Conservation (phyloP, 1,140 invertebrate genomes). For the Prorops nasuta region DNA sequence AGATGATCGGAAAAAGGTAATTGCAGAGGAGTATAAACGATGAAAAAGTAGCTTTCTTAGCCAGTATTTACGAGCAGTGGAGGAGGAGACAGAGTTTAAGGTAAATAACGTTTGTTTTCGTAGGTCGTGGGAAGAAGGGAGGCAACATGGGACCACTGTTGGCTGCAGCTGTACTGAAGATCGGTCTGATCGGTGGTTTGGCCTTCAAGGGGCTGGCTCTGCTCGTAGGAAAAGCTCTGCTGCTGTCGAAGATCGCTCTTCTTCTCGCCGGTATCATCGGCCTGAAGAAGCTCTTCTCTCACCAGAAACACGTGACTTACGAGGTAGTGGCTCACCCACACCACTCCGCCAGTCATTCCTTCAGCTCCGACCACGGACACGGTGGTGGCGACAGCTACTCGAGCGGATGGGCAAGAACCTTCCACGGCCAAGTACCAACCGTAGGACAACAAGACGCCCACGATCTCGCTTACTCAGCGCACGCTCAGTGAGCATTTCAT, state of each 20-base stretch:
- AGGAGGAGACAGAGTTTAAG: too few relatives aligned
- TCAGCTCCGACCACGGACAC: conserved; percentile 49
- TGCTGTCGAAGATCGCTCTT: conserved; percentile 79
- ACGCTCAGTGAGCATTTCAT: conserved; percentile 40
- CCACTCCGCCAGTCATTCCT: conserved; percentile 56
- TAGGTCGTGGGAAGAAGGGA: conserved; percentile 68
- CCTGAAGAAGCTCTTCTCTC: conserved; percentile 76
- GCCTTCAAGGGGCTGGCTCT: conserved; percentile 79
- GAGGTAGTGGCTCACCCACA: conserved; percentile 71
- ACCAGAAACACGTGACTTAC: conserved; percentile 72
- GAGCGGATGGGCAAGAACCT: conserved; percentile 62
- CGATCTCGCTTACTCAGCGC: conserved; percentile 65
- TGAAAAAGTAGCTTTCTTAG: too few relatives aligned
- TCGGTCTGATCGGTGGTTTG: conserved; percentile 74
- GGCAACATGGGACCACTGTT: conserved; percentile 74
- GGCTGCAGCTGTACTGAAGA: conserved; percentile 74
- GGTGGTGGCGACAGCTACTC: conserved; percentile 56
- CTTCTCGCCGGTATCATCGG: conserved; percentile 76
- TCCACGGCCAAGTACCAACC: conserved; percentile 53
- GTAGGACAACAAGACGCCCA: conserved; percentile 58
- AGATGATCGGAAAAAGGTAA: background rate
- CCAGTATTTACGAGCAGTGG: background rate
- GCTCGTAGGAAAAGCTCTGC: conserved; percentile 77
- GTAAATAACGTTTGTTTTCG: conserved; percentile 7
- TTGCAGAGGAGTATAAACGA: background rate